Conservation (phyloP, 2,797 vertebrate species). For the Channa striata region DNA sequence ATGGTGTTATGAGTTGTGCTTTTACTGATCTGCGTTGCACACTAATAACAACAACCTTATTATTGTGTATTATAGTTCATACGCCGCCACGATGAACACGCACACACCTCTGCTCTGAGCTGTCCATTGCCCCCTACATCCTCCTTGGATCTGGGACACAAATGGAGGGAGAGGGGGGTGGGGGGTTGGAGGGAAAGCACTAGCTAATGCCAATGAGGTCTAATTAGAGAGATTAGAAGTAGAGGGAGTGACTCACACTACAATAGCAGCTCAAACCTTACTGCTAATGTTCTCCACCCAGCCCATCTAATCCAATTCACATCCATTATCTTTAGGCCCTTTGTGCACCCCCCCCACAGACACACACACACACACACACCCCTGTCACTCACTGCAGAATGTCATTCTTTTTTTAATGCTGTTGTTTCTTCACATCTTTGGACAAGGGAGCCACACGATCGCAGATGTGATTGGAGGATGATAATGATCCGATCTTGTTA, state of each 20-base stretch:
- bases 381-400: slow-evolving; percentile 61
- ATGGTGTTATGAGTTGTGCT: no score
- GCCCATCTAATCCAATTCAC: slow-evolving; percentile 80
- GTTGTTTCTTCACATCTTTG: slow-evolving; percentile 8
- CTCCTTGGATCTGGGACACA: slow-evolving; percentile 44
- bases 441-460: slow-evolving; percentile 1
- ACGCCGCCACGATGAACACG: slow-evolving; percentile 15
- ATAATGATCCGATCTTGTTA: slow-evolving; percentile 19
- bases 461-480: slow-evolving; percentile 25
- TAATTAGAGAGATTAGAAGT: slow-evolving; percentile 83
- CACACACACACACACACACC: not conserved
- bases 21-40: no score
- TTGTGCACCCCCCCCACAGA: slow-evolving; percentile 46
- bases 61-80: not conserved
- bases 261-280: slow-evolving; percentile 81
- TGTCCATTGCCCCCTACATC: slow-evolving; percentile 16
- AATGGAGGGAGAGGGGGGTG: slow-evolving; percentile 10
- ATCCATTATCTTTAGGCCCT: slow-evolving; percentile 73
- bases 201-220: slow-evolving; percentile 69
- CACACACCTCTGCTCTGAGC: not conserved
- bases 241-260: slow-evolving; percentile 74
- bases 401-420: slow-evolving; percentile 60
- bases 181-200: slow-evolving; percentile 21
- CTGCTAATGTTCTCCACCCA: slow-evolving; percentile 78
- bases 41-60: not conserved